Evolutionary conservation across 2,797 vertebrate genomes (phyloP), one percentile per base, ranked within the genome.

Genomic region (Poeciliopsis turneri): DNA sequence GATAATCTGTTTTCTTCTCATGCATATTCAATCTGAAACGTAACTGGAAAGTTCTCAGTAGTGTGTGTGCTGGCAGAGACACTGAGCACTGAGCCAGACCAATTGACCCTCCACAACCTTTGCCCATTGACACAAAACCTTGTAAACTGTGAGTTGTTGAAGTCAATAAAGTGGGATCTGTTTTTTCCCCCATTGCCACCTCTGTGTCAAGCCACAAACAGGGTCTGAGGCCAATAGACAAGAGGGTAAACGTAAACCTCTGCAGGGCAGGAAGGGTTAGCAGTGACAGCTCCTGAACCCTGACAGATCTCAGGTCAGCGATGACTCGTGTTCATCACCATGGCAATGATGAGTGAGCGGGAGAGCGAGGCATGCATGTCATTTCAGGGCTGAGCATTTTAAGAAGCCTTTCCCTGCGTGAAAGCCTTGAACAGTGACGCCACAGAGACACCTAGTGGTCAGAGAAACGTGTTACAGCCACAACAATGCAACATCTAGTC

Each of bases 361-460:
- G 78, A 75, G 82, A 75, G 82, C 33, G 33, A 82, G 81, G 68
- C 81, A 81, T 83, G 76, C 45, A 72, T 78, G 78, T 68, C 66
- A 81, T 75, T 79, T 72, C 36, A 53, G 72, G 15, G 46, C 43
- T 13, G 2, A 68, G 76, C 43, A 23, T 41, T 74, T 15, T 5
- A 6, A 70, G 53, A 57, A 66, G 12, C 76, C n/a, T 66, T 79
- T 45, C 76, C 78, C 74, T 78, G 72, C 72, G 12, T 78, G 72
- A 86, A 39, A 39, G 76, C 78, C 47, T 84, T 46, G 64, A 83
- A 87, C 33, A 41, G 76, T 78, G 78, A 78, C 78, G 72, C 85
- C 71, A 88, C 84, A 90, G 86, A 53, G 92, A 90, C 94, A 89
- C 79, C 94, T 92, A 81, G 91, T 92, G 95, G 92, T 76, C 59